Evolutionary conservation across 2,113 vertebrate species (phyloP).

Genomic region (Ursus arctos): DNA sequence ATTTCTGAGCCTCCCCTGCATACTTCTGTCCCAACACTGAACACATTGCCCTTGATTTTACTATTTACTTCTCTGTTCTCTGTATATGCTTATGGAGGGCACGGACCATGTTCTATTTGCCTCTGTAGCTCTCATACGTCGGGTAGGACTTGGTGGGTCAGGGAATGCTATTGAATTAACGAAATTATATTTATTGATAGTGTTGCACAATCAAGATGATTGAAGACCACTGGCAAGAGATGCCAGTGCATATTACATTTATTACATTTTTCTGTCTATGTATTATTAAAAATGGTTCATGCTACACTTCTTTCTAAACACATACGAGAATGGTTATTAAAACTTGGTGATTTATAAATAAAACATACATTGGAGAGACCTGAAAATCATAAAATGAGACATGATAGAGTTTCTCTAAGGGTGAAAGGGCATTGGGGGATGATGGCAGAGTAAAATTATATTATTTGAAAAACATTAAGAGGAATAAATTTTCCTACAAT

Average conservation of each 20-base stretch:
- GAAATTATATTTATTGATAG: neutral
- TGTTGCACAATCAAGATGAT: neutral
- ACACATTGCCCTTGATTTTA: neutral
- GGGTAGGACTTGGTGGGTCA: neutral
- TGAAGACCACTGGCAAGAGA: neutral
- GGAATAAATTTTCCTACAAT: conserved; percentile 70
- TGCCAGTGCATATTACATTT: neutral
- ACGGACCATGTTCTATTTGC: neutral
- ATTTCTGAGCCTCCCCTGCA: neutral
- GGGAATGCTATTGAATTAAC: neutral
- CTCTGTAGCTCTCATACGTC: neutral
- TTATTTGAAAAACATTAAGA: conserved; percentile 62
- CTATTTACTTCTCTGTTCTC: neutral
- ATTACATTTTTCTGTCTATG: neutral
- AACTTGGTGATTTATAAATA: conserved; percentile 21
- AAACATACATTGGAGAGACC: neutral
- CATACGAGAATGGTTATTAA: neutral
- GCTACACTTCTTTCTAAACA: neutral
- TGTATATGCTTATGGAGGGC: rapidly evolving
- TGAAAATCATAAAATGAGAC: neutral
- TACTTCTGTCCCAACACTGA: neutral
- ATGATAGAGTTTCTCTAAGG: neutral
- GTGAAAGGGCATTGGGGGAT: neutral
- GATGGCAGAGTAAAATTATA: conserved; percentile 28
- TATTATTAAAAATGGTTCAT: neutral